These are phyloP conservation scores for Synergus gifuensis DNA, from an alignment of 2,888 invertebrate genomes.

Conservation along the genomic window DNA sequence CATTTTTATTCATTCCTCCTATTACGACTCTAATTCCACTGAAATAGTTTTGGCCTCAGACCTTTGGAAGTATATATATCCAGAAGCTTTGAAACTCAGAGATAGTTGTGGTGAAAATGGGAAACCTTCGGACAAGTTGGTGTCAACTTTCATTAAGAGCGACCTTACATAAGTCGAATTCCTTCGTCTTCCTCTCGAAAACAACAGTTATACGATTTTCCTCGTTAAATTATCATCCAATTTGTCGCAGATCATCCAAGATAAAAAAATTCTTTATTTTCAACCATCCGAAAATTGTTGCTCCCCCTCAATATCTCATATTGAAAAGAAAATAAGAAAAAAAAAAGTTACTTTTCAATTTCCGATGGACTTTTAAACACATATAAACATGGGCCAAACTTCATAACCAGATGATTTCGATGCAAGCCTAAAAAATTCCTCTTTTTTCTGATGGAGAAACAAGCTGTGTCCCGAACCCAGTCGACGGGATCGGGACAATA, in stretches of 20 bases:
- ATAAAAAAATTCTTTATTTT: too few relatives aligned
- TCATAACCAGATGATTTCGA: not conserved
- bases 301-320: not conserved
- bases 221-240: not conserved
- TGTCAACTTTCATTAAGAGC: slow-evolving; percentile 29
- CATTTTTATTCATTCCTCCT: too few relatives aligned
- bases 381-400: too few relatives aligned
- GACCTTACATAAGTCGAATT: slow-evolving; percentile 27
- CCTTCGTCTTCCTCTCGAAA: slow-evolving; percentile 6
- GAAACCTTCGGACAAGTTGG: slow-evolving; percentile 24
- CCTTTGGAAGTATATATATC: not conserved
- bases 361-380: too few relatives aligned
- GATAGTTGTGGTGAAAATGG: slow-evolving; percentile 38
- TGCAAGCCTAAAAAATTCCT: not conserved
- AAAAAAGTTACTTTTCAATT: too few relatives aligned
- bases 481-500: slow-evolving; percentile 49
- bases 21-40: too few relatives aligned
- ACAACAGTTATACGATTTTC: not conserved
- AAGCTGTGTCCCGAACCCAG: slow-evolving; percentile 26
- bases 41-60: not conserved
- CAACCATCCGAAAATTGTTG: too few relatives aligned
- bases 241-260: not conserved
- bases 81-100: not conserved
- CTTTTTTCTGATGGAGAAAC: slow-evolving; percentile 2
- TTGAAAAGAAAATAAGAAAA: not conserved